Evolutionary conservation across 30 jellyfish, hydroid and myxozoan species (phyloP).

Genomic region (Hydractinia symbiolongicarpus): DNA sequence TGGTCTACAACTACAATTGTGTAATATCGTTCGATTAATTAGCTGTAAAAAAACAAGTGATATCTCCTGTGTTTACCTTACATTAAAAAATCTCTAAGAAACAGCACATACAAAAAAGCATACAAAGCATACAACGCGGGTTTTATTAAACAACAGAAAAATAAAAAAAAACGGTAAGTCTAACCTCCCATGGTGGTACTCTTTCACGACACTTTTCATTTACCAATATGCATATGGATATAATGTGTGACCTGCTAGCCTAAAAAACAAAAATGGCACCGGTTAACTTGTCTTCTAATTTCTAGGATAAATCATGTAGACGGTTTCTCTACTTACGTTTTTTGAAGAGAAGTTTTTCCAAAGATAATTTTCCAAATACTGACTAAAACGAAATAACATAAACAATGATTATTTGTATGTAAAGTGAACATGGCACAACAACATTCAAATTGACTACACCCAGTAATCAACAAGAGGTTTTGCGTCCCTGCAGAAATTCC

Average conservation of each 20-base stretch:
- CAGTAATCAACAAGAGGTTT: no score
- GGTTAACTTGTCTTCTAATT: not conserved
- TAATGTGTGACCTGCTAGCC: conserved; percentile 78
- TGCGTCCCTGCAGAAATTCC: no score
- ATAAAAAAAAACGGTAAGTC: not conserved
- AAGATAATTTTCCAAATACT: conserved; percentile 74
- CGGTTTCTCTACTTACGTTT: conserved; percentile 31
- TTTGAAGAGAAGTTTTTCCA: conserved; percentile 79
- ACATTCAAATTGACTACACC: no score
- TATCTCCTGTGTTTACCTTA: no score
- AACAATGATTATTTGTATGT: no score
- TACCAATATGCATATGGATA: conserved; percentile 77
- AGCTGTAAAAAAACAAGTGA: no score
- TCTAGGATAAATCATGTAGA: not conserved
- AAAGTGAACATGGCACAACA: no score
- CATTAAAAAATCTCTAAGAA: not conserved
- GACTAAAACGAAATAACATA: conserved; percentile 33
- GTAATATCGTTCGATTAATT: no score
- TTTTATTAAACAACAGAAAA: not conserved
- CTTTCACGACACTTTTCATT: conserved; percentile 88
- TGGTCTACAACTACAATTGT: no score
- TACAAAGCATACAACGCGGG: not conserved
- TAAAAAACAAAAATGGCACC: conserved; percentile 12
- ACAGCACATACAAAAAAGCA: not conserved
- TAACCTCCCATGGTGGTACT: conserved; percentile 97